Evolutionary conservation across 2,888 invertebrate species (phyloP).

Genomic region (Camponotus fellah): DNA sequence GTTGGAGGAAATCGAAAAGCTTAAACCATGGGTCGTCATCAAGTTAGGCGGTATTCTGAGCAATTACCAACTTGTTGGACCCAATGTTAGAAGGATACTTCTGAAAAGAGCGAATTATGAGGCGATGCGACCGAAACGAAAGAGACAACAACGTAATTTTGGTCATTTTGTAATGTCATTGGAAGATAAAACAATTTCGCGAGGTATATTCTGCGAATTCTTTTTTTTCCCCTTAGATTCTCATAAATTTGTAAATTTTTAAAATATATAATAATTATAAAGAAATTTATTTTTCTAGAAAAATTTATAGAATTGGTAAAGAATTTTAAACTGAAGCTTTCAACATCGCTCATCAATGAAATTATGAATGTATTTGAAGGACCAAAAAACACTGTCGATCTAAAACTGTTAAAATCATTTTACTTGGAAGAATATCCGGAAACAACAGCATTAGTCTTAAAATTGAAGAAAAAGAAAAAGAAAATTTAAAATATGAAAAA

Average conservation of each 20-base stretch:
- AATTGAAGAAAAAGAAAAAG: slow-evolving; percentile 13
- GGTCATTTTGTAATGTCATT: slow-evolving; percentile 86
- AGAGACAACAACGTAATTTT: slow-evolving; percentile 84
- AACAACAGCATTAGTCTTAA: slow-evolving; percentile 76
- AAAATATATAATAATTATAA: slow-evolving; percentile 5
- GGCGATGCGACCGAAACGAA: slow-evolving; percentile 86
- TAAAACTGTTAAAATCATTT: slow-evolving; percentile 82
- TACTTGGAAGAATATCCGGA: slow-evolving; percentile 86
- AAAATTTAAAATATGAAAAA: slow-evolving; percentile 21
- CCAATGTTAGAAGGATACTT: slow-evolving; percentile 85
- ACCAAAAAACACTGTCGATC: slow-evolving; percentile 77
- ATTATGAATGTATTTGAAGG: slow-evolving; percentile 77
- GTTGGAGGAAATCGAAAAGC: slow-evolving; percentile 65
- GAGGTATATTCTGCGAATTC: slow-evolving; percentile 64
- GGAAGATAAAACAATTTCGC: slow-evolving; percentile 79
- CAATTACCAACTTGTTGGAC: slow-evolving; percentile 86
- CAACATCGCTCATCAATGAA: slow-evolving; percentile 80
- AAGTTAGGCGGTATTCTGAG: slow-evolving; percentile 86
- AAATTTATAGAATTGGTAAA: slow-evolving; percentile 83
- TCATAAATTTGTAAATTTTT: not conserved
- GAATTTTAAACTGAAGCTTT: slow-evolving; percentile 82
- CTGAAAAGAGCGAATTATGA: slow-evolving; percentile 87
- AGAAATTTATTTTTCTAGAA: slow-evolving; percentile 67
- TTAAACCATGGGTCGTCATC: slow-evolving; percentile 79
- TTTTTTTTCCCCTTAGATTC: not conserved